Evolutionary conservation across 2,888 invertebrate genomes (phyloP), one percentile per base, ranked within the genome.

Genomic region (Synergus gifuensis): DNA sequence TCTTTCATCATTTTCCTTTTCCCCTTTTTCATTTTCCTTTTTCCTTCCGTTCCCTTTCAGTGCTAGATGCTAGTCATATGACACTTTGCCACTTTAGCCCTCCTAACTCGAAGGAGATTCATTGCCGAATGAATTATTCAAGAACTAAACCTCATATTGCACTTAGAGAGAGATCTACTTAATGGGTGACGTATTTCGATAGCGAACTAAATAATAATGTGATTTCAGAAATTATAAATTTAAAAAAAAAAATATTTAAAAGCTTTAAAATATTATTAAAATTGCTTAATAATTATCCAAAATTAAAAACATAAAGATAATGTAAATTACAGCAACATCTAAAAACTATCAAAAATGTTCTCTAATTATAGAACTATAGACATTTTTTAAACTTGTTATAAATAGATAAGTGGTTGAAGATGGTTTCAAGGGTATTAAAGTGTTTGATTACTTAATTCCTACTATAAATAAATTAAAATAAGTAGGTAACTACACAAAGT

Each of bases 121-220:
- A 54, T 73, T n/a, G 73, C 36, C 36, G 28, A 73, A 54, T 73
- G 73, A 73, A 73, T 54, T 54, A 73, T 36, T 40, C 54, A 54
- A 54, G 49, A 49, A 36, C 28, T 49, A 73, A 73, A 73, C 54
- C 49, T 54, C 73, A 54, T 49, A 73, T 54, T 73, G 73, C 54
- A 73, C 73, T 73, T 54, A 73, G 73, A 54, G 73, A 73, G 49
- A 73, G 54, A 73, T 73, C 36, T 73, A 73, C 73, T 54, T 73
- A 3, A 60, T n/a, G 11, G 5, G 9, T 54, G 54, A 54, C 8
- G 16, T 16, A n/a, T 54, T 8, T 54, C 54, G 49, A 49, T 49
- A 16, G 49, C 16, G 49, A 1, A 16, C 16, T 1, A 49, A 49
- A 49, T 12, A n/a, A n/a, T 54, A n/a, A 54, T 54, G 2, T 54